Percentiles rank a stretch among this genome's conserved stretches.
phyloP scores from a whole-genome alignment of 2,113 vertebrate species.

The Mormyrus lacerda region DNA sequence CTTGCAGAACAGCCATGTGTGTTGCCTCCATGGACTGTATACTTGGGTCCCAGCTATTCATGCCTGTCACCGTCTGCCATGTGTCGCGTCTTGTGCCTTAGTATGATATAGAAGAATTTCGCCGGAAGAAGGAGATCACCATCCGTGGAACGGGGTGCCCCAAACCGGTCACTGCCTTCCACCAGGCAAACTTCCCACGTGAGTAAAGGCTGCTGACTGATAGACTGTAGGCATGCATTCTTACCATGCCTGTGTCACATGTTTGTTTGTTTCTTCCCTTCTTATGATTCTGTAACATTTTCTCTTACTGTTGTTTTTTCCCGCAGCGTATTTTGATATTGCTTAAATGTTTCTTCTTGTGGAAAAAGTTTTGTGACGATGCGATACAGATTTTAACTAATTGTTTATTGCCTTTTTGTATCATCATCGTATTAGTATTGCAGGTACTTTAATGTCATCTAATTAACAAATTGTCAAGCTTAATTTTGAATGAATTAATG shows the following conservation, averaged over 20 bases:
- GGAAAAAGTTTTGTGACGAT: not conserved
- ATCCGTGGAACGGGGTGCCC: slow-evolving; percentile 78
- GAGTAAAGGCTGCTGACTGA: slow-evolving; percentile 48
- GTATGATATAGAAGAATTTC: slow-evolving; percentile 84
- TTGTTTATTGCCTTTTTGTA: not conserved
- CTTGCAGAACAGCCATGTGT: not conserved
- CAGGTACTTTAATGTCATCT: not conserved
- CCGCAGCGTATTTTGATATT: not conserved
- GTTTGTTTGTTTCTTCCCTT: not conserved
- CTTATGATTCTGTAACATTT: not conserved
- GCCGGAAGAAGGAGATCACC: slow-evolving; percentile 90
- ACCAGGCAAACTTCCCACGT: slow-evolving; percentile 93
- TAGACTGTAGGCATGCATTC: not conserved
- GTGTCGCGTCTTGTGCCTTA: slow-evolving; percentile 34
- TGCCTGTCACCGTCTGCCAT: not conserved
- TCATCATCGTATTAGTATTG: not conserved
- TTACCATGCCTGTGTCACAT: not conserved
- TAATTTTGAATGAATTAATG: not conserved
- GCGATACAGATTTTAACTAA: not conserved
- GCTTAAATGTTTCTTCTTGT: not conserved
- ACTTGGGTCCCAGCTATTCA: not conserved
- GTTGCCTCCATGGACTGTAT: not conserved
- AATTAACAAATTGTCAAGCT: not conserved
- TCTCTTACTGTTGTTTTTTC: not conserved
- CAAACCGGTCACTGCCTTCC: slow-evolving; percentile 79